Evolutionary conservation across 2,113 vertebrate species (phyloP), one percentile per base, ranked within the genome.

Genomic region (Silurus asotus): DNA sequence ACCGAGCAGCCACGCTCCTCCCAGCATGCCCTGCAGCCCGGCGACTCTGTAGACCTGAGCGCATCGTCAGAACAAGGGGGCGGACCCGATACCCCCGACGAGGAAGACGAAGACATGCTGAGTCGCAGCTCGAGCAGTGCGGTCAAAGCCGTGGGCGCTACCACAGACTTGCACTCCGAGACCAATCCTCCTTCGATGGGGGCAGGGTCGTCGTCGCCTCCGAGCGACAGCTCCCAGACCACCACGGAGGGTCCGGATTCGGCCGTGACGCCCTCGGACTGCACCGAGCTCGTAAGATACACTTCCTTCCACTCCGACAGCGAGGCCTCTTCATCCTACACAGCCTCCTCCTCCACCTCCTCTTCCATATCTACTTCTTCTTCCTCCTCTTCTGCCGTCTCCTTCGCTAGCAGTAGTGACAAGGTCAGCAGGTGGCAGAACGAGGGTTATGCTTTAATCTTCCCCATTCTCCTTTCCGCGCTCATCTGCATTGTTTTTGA

Each of bases 231-330:
- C 87, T 99, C 98, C 81, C 98, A 99, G 93, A 99, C 98, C 17
- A 99, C 98, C 85, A 99, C 98, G 0, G 98, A 99, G 92, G 98
- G 98, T 9, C 98, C 98, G 0, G 98, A 99, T 88, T 99, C 97
- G 0, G 98, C 97, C 5, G 96, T 98, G 88, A 99, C 98, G 2
- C 98, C 98, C 81, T 99, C 98, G 0, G 98, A 99, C 88, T 97
- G 97, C 84, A 97, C 98, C 67, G 98, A 99, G 94, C 97, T 98
- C 92, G 98, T 99, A 94, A 97, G 97, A 94, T 87, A 75, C 77
- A 61, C 86, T 82, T 83, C 87, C 87, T 85, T 75, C 79, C 88
- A 80, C 20, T 86, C 94, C 85, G 94, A 92, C 91, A 95, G 92
- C 94, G 94, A 92, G 85, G 91, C 93, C 90, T 94, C 93, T 64